phyloP scores from a whole-genome alignment of 2,113 vertebrate species.

The Indri indri region DNA sequence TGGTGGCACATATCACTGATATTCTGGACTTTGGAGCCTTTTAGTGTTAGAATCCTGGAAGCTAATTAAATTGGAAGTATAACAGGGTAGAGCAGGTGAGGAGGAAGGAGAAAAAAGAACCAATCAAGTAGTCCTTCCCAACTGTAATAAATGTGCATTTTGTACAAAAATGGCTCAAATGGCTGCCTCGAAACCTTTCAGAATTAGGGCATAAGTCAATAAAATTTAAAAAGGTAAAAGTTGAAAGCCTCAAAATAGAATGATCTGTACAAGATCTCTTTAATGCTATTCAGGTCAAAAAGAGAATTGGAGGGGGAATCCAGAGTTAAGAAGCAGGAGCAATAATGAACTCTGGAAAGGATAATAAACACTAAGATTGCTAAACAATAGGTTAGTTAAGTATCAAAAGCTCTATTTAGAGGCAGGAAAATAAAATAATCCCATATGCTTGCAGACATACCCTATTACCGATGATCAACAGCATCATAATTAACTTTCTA shows the following conservation, averaged over 20 bases:
- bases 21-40: slow-evolving; percentile 59
- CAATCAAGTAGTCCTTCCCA: slow-evolving; percentile 18
- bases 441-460: neutral
- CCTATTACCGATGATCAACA: neutral
- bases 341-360: slow-evolving; percentile 56
- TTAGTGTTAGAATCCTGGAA: slow-evolving; percentile 71
- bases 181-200: slow-evolving; percentile 20
- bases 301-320: neutral
- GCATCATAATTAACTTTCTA: slow-evolving; percentile 14
- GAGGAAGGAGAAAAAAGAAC: neutral
- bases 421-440: slow-evolving; percentile 39
- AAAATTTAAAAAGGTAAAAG: slow-evolving; percentile 46
- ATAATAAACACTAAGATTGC: neutral
- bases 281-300: slow-evolving; percentile 29
- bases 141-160: slow-evolving; percentile 2
- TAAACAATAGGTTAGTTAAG: slow-evolving; percentile 16
- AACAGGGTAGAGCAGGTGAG: neutral
- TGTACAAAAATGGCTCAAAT: slow-evolving; percentile 15
- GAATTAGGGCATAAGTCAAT: neutral
- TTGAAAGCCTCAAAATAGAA: slow-evolving; percentile 33
- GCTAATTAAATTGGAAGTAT: slow-evolving; percentile 78
- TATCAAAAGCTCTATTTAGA: slow-evolving; percentile 48
- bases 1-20: neutral
- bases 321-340: slow-evolving; percentile 11
- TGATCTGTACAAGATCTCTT: neutral